These are phyloP conservation scores for Porphyrio hochstetteri DNA, from an alignment of 2,113 vertebrate species.

Conservation along the genomic window DNA sequence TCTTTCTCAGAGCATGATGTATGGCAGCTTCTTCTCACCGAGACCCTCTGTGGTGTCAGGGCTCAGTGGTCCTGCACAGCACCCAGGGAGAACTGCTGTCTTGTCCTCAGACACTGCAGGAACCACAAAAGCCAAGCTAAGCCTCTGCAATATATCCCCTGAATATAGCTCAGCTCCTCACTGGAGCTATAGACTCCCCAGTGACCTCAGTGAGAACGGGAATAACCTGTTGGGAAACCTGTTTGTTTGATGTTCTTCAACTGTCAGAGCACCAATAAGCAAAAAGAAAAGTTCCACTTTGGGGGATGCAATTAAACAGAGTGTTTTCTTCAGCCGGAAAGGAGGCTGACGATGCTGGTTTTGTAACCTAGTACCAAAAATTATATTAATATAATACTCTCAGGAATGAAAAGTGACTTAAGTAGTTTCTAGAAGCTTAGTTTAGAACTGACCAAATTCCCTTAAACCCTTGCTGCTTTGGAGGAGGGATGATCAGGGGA, in stretches of 20 bases:
- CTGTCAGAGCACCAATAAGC: neutral
- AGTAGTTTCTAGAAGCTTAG: slow-evolving; percentile 25
- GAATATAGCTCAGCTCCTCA: neutral
- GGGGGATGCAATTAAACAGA: neutral
- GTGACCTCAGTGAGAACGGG: neutral
- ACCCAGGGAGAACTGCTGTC: neutral
- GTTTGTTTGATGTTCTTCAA: neutral
- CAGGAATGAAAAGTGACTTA: neutral
- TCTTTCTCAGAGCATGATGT: neutral
- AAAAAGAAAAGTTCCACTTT: neutral
- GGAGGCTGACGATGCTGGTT: neutral
- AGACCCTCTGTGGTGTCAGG: neutral
- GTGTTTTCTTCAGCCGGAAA: neutral
- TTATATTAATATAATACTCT: neutral
- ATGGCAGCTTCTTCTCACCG: neutral
- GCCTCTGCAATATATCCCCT: neutral
- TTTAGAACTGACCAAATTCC: neutral
- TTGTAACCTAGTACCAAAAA: neutral
- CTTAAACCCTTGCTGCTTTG: neutral
- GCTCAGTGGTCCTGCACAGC: neutral
- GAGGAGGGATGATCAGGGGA: neutral
- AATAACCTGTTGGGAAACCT: slow-evolving; percentile 24
- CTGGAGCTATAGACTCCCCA: neutral
- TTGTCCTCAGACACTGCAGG: neutral
- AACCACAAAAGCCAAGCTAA: neutral